Percentiles rank a stretch among this genome's conserved stretches.
phyloP scores from a whole-genome alignment of 1,140 invertebrate genomes.

The Lasioglossum baleicum region DNA sequence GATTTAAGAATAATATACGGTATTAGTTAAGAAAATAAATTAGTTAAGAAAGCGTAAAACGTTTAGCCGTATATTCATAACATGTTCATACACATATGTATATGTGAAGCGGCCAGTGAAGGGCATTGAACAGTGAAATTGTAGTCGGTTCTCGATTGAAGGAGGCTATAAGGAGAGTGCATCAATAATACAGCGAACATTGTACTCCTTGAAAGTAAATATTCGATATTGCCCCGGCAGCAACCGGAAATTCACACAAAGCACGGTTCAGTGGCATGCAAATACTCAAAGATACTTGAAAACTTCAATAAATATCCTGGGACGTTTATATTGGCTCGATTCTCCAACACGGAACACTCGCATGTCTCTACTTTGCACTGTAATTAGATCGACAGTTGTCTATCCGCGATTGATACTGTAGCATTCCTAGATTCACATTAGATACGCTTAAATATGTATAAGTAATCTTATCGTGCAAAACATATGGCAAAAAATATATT shows the following conservation, averaged over 20 bases:
- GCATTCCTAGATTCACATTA: not conserved
- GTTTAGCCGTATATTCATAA: not conserved
- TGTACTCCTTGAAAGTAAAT: constrained; percentile 5
- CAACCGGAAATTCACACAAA: not conserved
- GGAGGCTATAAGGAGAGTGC: constrained; percentile 13
- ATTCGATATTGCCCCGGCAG: not conserved
- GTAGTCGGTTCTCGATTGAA: not conserved
- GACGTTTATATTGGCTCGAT: not conserved
- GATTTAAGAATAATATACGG: too few species aligned
- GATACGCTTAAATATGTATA: not conserved
- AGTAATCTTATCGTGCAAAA: not conserved
- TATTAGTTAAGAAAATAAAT: not conserved
- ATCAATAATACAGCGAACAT: constrained; percentile 16
- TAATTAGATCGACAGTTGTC: not conserved
- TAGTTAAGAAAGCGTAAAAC: not conserved
- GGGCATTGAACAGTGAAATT: not conserved
- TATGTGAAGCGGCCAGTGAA: too few species aligned
- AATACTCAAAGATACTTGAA: not conserved
- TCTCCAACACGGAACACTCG: not conserved
- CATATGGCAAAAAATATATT: too few species aligned
- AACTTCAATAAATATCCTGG: not conserved
- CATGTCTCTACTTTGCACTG: not conserved
- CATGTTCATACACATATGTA: not conserved
- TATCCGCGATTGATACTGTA: not conserved
- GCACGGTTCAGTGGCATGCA: not conserved